A percentile compares a stretch with the other conserved stretches of the same genome.
phyloP scores from a whole-genome alignment of 2,888 invertebrate genomes.

The Sinohyriopsis cumingii region DNA sequence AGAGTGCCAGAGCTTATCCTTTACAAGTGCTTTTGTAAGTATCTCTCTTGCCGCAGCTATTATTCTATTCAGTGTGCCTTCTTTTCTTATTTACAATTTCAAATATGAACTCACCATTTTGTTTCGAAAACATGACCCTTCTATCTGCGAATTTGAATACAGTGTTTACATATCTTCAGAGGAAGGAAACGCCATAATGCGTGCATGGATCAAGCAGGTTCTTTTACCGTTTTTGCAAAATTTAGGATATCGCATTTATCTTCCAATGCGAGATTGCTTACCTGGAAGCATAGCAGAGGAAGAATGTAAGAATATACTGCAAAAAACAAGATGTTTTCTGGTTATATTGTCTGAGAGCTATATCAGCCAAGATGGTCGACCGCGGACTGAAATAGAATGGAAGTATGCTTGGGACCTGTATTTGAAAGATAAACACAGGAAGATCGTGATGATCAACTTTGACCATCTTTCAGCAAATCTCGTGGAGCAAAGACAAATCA shows the following conservation, averaged over 20 bases:
- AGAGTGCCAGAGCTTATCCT: no score
- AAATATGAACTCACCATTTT: no score
- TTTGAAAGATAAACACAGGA: not conserved
- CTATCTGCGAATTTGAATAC: no score
- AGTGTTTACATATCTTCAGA: constrained; percentile 3
- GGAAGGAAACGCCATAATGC: constrained; percentile 1
- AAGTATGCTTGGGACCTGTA: constrained; percentile 8
- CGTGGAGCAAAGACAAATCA: not conserved
- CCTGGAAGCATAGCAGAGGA: constrained; percentile 2
- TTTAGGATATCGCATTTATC: constrained; percentile 3
- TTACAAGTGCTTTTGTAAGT: no score
- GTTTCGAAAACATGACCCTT: no score
- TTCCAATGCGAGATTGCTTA: constrained; percentile 2
- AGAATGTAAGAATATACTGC: constrained; percentile 1
- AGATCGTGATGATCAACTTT: constrained; percentile 9
- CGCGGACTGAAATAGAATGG: constrained; percentile 11
- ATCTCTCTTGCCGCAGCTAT: no score
- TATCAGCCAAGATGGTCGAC: not conserved
- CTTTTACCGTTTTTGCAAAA: constrained; percentile 3
- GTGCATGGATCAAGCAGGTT: not conserved
- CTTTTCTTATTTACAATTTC: no score
- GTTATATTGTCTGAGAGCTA: constrained; percentile 2
- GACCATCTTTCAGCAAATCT: constrained; percentile 6
- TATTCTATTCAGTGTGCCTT: no score
- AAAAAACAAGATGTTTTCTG: not conserved